A percentile compares a stretch with the other conserved stretches of the same genome.
phyloP scores from a whole-genome alignment of 2,797 vertebrate species.

The Mastacembelus armatus region DNA sequence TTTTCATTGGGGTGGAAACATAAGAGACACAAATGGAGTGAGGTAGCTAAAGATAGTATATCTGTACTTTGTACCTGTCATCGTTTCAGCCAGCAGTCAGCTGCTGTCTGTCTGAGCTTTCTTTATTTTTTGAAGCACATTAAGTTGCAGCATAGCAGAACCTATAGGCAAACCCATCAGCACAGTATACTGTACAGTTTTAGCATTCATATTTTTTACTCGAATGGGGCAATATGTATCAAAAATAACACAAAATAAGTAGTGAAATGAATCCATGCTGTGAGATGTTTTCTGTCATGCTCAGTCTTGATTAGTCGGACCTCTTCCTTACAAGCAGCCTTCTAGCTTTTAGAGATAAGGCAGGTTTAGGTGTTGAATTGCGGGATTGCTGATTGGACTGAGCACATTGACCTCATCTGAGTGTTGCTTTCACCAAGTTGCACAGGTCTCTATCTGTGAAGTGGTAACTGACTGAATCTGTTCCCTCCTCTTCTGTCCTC shows the following conservation, averaged over 20 bases:
- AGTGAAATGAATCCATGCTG: neutral
- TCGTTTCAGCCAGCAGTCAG: slow-evolving; percentile 4
- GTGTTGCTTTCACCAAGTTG: slow-evolving; percentile 29
- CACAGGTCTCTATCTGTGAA: slow-evolving; percentile 40
- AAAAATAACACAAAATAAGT: neutral
- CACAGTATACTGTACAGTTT: no score
- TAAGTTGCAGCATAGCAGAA: slow-evolving; percentile 5
- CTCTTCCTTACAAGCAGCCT: neutral
- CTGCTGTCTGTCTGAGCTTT: neutral
- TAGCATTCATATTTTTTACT: no score
- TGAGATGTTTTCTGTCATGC: slow-evolving; percentile 1
- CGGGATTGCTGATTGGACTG: slow-evolving; percentile 4
- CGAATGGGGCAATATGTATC: neutral
- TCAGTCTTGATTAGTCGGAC: neutral
- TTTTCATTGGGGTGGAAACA: slow-evolving; percentile 13
- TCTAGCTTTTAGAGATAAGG: slow-evolving; percentile 3
- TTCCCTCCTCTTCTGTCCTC: neutral
- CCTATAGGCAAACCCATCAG: no score
- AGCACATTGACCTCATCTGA: slow-evolving; percentile 18
- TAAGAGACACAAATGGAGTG: neutral
- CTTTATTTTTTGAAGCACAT: slow-evolving; percentile 8
- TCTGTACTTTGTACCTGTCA: slow-evolving; percentile 3
- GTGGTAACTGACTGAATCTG: slow-evolving; percentile 8
- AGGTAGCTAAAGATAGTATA: slow-evolving; percentile 22
- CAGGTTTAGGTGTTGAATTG: no score